Percentiles rank a stretch among this genome's conserved stretches.
phyloP scores from a whole-genome alignment of 2,113 vertebrate species.

The Erythrocercus mccallii region DNA sequence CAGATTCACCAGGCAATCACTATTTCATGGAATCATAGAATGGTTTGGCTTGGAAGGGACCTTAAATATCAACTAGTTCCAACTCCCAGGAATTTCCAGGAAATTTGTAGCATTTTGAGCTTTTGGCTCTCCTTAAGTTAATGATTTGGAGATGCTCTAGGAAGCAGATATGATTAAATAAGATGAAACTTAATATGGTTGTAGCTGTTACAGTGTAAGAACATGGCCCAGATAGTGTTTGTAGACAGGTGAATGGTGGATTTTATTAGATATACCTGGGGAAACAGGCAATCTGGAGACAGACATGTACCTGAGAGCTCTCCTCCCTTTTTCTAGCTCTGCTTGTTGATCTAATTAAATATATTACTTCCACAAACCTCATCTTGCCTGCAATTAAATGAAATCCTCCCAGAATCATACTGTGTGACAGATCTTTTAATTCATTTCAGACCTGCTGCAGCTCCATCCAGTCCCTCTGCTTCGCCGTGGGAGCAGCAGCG shows the following conservation, averaged over 20 bases:
- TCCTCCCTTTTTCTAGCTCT: background rate
- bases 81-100: background rate
- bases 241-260: background rate
- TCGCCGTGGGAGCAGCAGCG: background rate
- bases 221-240: background rate
- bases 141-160: background rate
- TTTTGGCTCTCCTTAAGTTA: background rate
- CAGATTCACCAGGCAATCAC: background rate
- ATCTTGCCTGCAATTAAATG: background rate
- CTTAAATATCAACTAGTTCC: background rate
- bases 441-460: background rate
- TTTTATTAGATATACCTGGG: background rate
- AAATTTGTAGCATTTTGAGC: background rate
- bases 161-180: background rate
- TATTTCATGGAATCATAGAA: background rate
- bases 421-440: slow-evolving; percentile 5
- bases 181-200: background rate
- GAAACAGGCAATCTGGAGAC: background rate
- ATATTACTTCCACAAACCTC: background rate
- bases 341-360: background rate
- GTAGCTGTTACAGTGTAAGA: background rate
- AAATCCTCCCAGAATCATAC: background rate
- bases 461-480: background rate
- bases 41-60: background rate
- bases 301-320: background rate